Evolutionary conservation across 2,888 invertebrate species (phyloP), one percentile per base, ranked within the genome.

Genomic region (Clivina fossor): DNA sequence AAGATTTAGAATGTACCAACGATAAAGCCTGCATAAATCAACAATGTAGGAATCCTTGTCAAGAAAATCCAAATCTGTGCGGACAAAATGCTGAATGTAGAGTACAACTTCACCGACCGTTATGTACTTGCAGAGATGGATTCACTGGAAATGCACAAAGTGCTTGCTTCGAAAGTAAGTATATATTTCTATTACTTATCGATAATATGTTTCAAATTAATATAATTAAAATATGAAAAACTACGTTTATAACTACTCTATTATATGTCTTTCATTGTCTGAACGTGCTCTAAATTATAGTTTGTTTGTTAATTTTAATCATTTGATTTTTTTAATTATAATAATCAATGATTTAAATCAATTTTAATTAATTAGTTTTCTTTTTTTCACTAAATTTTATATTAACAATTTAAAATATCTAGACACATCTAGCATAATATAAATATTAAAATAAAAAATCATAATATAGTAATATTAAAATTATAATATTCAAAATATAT

Each of bases 61-160:
- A 77, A 3, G 80, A 83, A 9, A 75, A 80, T 58, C 69, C 75
- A 2, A 80, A 79, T 58, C 80, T 84, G 54, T 93, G 92, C 65
- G 90, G 90, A 3, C 76, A 79, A 48, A 90, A 90, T 68, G 86
- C 91, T 1, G 84, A 85, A 54, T 93, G 92, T 65, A 78, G 86
- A 57, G 86, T 88, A 0, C 85, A 86, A 72, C 76, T 85, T 58
- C 93, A 93, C 66, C 79, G 91, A 64, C 88, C 91, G 5, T 79
- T 87, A 18, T 94, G 93, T 69, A 83, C 86, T 2, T 93, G 93
- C 67, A 78, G 84, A 62, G 86, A 88, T 62, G 88, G 90, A 26
- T 90, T 83, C 67, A 88, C 89, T 60, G 94, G 93, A 67, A 89
- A 91, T 68, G 88, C 90, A 11, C 84, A 89, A 65, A 80, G 81